Conservation (phyloP, 2,888 invertebrate genomes). For the Ormyrus pomaceus region DNA sequence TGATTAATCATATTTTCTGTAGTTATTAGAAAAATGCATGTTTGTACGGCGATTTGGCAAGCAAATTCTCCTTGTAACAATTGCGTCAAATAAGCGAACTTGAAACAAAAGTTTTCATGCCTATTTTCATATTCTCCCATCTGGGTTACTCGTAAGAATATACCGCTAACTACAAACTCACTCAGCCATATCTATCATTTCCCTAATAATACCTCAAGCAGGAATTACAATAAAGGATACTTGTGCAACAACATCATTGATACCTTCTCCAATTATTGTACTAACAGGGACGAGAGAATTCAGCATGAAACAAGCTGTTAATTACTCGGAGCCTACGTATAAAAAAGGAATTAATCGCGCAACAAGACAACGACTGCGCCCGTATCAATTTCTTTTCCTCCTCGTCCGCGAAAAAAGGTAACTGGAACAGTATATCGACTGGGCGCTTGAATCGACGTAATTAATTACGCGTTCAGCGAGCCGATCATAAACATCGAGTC, state of each 20-base stretch:
- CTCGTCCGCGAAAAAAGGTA: not conserved
- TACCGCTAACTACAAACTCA: too few relatives aligned
- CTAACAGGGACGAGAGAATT: too few relatives aligned
- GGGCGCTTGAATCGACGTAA: conserved; percentile 29
- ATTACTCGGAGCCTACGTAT: too few relatives aligned
- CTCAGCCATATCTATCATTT: not conserved
- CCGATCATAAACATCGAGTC: conserved; percentile 48
- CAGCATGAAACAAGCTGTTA: too few relatives aligned
- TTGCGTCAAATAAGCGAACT: too few relatives aligned
- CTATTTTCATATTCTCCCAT: too few relatives aligned
- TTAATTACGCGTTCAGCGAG: conserved; percentile 48
- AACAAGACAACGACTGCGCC: not conserved
- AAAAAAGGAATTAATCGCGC: not conserved
- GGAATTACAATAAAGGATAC: not conserved
- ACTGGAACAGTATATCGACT: not conserved
- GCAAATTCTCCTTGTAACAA: too few relatives aligned
- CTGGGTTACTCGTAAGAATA: too few relatives aligned
- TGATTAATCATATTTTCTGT: too few relatives aligned
- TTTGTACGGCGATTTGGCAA: too few relatives aligned
- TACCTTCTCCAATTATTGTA: not conserved
- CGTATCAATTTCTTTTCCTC: conserved; percentile 3
- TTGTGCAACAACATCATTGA: not conserved
- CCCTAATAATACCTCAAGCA: not conserved
- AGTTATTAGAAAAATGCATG: too few relatives aligned
- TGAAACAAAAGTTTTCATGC: too few relatives aligned